Conservation (phyloP, 2,113 vertebrate genomes). For the Tautogolabrus adspersus region DNA sequence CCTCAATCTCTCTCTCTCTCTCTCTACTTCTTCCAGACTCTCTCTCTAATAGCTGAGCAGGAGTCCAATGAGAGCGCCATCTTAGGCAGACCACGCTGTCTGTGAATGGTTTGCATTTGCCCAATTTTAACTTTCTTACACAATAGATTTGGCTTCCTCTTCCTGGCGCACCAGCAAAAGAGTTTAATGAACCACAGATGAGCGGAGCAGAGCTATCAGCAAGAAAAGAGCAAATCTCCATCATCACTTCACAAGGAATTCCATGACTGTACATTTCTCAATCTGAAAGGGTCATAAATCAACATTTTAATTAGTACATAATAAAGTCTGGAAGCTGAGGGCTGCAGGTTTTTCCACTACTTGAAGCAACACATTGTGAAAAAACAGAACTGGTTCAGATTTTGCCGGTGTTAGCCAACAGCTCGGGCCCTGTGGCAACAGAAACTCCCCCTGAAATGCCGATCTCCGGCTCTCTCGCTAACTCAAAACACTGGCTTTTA, state of each 20-base stretch:
- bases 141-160: slow-evolving; percentile 15
- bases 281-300: slow-evolving; percentile 54
- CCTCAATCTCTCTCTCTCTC: slow-evolving; percentile 27
- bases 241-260: slow-evolving; percentile 40
- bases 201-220: slow-evolving; percentile 14
- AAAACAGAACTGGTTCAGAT: slow-evolving; percentile 38
- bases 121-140: slow-evolving; percentile 26
- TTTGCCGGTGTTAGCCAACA: slow-evolving; percentile 41
- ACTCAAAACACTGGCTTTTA: slow-evolving; percentile 67
- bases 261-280: slow-evolving; percentile 46
- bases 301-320: slow-evolving; percentile 39
- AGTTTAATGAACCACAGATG: slow-evolving; percentile 46
- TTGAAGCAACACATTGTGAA: slow-evolving; percentile 17
- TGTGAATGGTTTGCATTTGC: slow-evolving; percentile 16
- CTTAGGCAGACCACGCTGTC: slow-evolving; percentile 40
- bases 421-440: slow-evolving; percentile 48
- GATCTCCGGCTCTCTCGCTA: slow-evolving; percentile 51
- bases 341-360: slow-evolving; percentile 21
- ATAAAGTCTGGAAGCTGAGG: slow-evolving; percentile 14
- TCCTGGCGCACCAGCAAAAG: background rate
- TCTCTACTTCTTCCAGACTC: background rate
- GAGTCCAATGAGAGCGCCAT: slow-evolving; percentile 45
- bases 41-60: slow-evolving; percentile 13
- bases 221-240: slow-evolving; percentile 11
- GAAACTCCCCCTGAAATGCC: slow-evolving; percentile 64